These are phyloP conservation scores for Hippasteria phrygiana DNA, from an alignment of 53 echinoderm and acorn worm species.

Conservation along the genomic window DNA sequence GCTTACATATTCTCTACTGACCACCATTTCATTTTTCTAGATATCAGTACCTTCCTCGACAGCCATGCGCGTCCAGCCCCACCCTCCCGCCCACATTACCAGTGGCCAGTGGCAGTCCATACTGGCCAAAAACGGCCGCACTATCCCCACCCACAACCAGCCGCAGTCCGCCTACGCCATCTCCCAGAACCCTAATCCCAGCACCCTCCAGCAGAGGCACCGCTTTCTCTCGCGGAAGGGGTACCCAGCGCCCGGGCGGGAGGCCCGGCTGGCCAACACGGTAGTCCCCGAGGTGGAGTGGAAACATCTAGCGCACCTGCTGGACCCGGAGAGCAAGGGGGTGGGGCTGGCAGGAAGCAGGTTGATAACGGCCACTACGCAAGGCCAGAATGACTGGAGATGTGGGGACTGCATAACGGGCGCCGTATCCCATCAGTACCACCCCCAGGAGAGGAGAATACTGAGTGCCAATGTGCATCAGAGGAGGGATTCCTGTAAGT, in stretches of 20 bases:
- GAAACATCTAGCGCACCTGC: slow-evolving; percentile 71
- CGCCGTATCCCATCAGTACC: not conserved
- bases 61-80: slow-evolving; percentile 51
- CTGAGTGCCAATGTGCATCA: slow-evolving; percentile 82
- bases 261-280: slow-evolving; percentile 49
- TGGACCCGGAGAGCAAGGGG: slow-evolving; percentile 64
- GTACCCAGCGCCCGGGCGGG: slow-evolving; percentile 32
- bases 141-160: slow-evolving; percentile 19
- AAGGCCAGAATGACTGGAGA: slow-evolving; percentile 78
- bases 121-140: slow-evolving; percentile 65
- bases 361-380: slow-evolving; percentile 47
- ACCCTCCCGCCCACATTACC: slow-evolving; percentile 51
- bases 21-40: not conserved
- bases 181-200: slow-evolving; percentile 38
- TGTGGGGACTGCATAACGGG: slow-evolving; percentile 69
- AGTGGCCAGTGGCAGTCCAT: slow-evolving; percentile 70
- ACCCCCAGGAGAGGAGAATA: slow-evolving; percentile 70
- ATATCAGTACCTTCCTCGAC: slow-evolving; percentile 59
- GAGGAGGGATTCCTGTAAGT: slow-evolving; percentile 70
- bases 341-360: slow-evolving; percentile 43
- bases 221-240: slow-evolving; percentile 74
- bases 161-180: not conserved
- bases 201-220: slow-evolving; percentile 72
- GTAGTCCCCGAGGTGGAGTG: slow-evolving; percentile 80
- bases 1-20: not conserved